Percentiles rank a stretch among this genome's conserved stretches.
These are phyloP conservation scores for Poecile atricapillus DNA, from an alignment of 2,113 vertebrate genomes.

Conservation along the genomic window DNA sequence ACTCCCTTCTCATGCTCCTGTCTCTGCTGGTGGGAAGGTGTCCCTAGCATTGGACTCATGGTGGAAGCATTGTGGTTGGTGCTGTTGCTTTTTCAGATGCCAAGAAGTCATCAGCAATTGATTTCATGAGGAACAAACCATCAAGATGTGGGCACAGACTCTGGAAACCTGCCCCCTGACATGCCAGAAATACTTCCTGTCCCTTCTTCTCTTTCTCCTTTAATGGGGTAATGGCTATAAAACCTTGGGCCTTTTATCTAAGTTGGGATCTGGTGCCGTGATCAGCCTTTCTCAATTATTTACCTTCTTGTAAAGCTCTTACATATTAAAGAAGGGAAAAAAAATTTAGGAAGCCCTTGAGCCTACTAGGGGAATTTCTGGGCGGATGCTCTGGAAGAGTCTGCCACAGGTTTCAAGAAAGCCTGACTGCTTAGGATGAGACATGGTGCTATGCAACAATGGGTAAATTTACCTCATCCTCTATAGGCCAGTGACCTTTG, in stretches of 20 bases:
- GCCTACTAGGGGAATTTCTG: too few relatives aligned
- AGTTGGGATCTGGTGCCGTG: neutral
- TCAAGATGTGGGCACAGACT: neutral
- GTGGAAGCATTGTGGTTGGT: neutral
- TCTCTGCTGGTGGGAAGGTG: neutral
- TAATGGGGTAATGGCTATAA: neutral
- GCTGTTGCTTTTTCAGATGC: neutral
- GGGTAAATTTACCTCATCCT: too few relatives aligned
- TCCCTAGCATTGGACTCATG: rapidly evolving
- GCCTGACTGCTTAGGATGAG: too few relatives aligned
- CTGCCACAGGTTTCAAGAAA: too few relatives aligned
- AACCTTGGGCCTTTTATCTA: neutral
- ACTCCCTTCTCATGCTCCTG: neutral
- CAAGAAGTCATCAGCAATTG: neutral
- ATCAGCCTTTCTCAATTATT: neutral
- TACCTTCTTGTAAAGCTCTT: neutral
- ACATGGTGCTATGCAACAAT: too few relatives aligned
- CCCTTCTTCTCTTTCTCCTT: neutral
- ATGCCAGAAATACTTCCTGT: neutral
- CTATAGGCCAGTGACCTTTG: too few relatives aligned
- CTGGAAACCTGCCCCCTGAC: neutral
- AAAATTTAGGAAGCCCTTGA: neutral
- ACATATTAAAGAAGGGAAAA: neutral
- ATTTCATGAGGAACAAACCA: neutral
- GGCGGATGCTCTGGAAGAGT: too few relatives aligned